Evolutionary conservation across 2,888 invertebrate species (phyloP), one percentile per base, ranked within the genome.

Genomic region (Agriopis marginaria): DNA sequence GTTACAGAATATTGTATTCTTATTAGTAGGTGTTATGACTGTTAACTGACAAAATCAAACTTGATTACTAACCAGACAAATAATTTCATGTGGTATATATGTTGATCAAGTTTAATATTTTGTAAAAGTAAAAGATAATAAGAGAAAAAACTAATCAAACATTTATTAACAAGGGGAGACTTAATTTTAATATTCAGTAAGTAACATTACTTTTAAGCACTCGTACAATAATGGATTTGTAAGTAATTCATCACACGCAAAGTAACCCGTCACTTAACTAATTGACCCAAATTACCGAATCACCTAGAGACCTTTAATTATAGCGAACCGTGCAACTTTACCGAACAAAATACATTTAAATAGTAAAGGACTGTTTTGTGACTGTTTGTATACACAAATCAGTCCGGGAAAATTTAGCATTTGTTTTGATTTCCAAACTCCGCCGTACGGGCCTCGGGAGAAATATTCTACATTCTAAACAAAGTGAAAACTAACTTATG

Each of bases 401-500:
- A 54, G 64, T 45, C 45, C 58, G 65, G 62, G 58, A 66, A 74
- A 72, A 75, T 77, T 78, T 65, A 63, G 63, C 75, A 72, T 80
- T 79, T 81, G 77, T 82, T 82, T 80, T 81, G 84, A 82, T 85
- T 85, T 81, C 72, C 56, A 73, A 81, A 78, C 79, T 76, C 74
- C 51, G 70, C 76, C 77, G 74, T 59, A 71, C 70, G 64, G 66
- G 69, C 79, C 82, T 80, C 83, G 53, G 64, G 82, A 85, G 88
- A 68, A 82, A 82, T 85, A 89, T 90, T 84, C 77, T 85, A 87
- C 85, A 89, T 90, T 84, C 77, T 85, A 87, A 89, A 88, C 86
- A 88, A 90, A 91, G 88, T 90, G 88, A 86, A 88, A 89, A 89
- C 83, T 88, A 89, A 91, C 90, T 92, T 92, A 89, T 89, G 88